Conservation (phyloP, 2,797 vertebrate species). For the Trematomus bernacchii region DNA sequence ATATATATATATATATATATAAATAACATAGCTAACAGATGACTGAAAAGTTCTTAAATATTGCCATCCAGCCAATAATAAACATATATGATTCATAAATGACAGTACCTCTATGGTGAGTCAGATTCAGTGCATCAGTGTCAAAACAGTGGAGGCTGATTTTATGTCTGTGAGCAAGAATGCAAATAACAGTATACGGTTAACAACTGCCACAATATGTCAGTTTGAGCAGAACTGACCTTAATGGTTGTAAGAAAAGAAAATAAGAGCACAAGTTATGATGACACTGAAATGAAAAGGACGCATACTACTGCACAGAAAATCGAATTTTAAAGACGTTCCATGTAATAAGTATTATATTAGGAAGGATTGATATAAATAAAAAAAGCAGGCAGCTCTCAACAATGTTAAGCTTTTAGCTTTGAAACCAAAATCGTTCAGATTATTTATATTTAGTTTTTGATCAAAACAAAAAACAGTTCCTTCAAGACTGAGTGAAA, state of each 20-base stretch:
- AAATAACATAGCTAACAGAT: not conserved
- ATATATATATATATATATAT: not conserved
- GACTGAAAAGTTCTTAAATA: not conserved
- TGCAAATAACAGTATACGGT: slow-evolving; percentile 13
- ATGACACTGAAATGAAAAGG: not conserved
- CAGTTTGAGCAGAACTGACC: not conserved
- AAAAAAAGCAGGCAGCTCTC: not conserved
- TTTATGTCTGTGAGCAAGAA: slow-evolving; percentile 30
- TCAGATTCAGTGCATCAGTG: slow-evolving; percentile 13
- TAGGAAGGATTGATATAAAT: not conserved
- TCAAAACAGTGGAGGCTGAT: slow-evolving; percentile 26
- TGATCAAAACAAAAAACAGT: not conserved
- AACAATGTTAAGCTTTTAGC: not conserved
- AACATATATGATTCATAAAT: slow-evolving; percentile 2
- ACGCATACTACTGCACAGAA: not conserved
- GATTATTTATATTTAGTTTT: not conserved
- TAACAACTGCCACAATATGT: slow-evolving; percentile 18
- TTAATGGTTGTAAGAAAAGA: not conserved
- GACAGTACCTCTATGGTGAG: slow-evolving; percentile 3
- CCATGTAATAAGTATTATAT: slow-evolving; percentile 1
- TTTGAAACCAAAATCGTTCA: slow-evolving; percentile 1
- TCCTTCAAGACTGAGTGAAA: not conserved
- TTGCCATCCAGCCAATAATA: not conserved
- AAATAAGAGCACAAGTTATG: not conserved
- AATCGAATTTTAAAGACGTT: slow-evolving; percentile 10